Evolutionary conservation across 2,113 vertebrate species (phyloP).

Genomic region (Cottus gobio): DNA sequence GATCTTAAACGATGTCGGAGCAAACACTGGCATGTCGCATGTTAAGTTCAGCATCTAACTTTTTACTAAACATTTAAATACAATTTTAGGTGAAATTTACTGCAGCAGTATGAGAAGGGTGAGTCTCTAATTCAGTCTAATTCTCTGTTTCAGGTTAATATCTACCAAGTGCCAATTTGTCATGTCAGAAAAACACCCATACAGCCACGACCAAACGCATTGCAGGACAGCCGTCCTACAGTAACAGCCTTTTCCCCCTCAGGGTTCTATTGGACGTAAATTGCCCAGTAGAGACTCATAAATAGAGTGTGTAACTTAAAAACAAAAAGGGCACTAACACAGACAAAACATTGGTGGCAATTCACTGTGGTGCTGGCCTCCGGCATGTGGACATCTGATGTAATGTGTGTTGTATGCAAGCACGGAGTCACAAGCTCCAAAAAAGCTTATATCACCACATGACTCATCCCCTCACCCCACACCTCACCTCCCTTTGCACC

Average conservation of each 20-base stretch:
- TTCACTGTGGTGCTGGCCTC: conserved; percentile 6
- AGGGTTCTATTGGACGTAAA: background rate
- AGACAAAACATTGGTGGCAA: background rate
- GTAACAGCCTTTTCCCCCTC: too few species aligned
- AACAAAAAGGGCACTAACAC: background rate
- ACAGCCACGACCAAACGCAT: background rate
- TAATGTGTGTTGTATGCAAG: conserved; percentile 13
- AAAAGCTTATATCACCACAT: background rate
- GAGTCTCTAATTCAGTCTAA: too few species aligned
- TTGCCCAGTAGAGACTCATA: background rate
- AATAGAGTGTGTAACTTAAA: background rate
- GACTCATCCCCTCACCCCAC: conserved; percentile 2
- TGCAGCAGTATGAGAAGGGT: background rate
- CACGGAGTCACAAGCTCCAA: background rate
- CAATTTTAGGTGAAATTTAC: background rate
- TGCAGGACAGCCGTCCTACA: background rate
- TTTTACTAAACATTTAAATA: too few species aligned
- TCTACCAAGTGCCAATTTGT: background rate
- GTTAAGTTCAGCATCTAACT: background rate
- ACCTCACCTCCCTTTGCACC: background rate
- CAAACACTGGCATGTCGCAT: background rate
- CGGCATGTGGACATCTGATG: conserved; percentile 13
- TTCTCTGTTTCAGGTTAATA: background rate
- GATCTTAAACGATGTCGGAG: background rate
- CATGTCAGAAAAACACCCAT: background rate